Base-by-base conservation (phyloP, 37 sponge, comb jelly and placozoan genomes). In the Axinella damicornis region DNA sequence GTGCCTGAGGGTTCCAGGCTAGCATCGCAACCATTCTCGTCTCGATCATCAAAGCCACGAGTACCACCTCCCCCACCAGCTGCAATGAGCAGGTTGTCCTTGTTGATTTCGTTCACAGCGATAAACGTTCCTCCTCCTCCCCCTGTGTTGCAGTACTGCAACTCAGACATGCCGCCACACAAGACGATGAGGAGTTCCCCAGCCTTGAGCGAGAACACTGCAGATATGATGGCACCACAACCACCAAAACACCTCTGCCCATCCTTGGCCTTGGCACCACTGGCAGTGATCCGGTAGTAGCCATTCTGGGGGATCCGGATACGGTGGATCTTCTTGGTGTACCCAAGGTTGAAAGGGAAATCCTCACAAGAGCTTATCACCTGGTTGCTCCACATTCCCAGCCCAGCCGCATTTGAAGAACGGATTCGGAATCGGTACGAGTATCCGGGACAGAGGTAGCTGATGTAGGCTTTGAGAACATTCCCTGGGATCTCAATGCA, bases 1-100 rank as follows among this genome's bases (percentile, higher is more conserved):
- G 31, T 70, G 24, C 93, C 93, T 36, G 38, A 41, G 14, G 59
- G 37, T 35, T 92, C 85, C 21, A 88, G 41, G 58, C 85, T 92
- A 65, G 89, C 93, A 67, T 92, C 93, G 22, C 31, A 67, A 13
- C 93, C 93, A 55, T 92, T 85, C 21, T 68, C 60, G 59, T 92
- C 88, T 11, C 41, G 24, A 0, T 80, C 89, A 54, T 84, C 88
- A 57, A 67, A 68, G 53, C 89, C 88, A 19, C 89, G 69, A 27
- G 93, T 88, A 5, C 93, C 93, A 0, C 93, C 93, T 0, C 93
- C 93, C 21, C 93, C 93, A 30, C 93, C 93, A 1, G 93, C 93
- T 24, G 71, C 93, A 30, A 92, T 83, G 37, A 92, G 85, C 21
- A 90, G 71, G 67, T 77, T 83, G 30, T 77, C 71, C 66, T 88